Base-by-base conservation (phyloP, 2,888 invertebrate genomes). In the Yponomeuta cagnagella region DNA sequence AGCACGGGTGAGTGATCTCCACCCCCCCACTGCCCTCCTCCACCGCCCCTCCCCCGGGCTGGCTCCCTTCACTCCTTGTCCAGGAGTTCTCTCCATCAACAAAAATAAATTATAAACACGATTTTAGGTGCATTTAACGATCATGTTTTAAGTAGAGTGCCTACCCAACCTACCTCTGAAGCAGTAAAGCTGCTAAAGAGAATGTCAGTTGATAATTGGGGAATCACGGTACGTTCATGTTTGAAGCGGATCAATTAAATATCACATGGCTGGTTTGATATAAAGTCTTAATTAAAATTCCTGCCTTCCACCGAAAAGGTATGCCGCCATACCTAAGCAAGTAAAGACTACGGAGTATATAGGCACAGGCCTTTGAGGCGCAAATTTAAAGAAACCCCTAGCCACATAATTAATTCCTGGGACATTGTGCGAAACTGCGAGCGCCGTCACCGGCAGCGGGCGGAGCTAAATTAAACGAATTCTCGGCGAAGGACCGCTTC, bases 1-100 rank as follows among this genome's bases (percentile, higher is more conserved):
- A 91, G 87, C 90, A 93, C 88, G 93, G 93, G 86, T 90, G 93
- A 93, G 89, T 91, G 93, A 92, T 92, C 93, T 84, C 86, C 84
- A 77, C 85, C 82, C 81, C 23, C 74, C 83, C 83, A 74, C 77
- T 70, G 73, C 77, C 77, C 77, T 74, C 75, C 73, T 75, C 52
- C 15, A 58, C 52, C 52, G 5, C 12, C 65, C 65, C 33, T 23
- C 65, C 12, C 10, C 31, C 65, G 65, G 30, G 31, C 65, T 33
- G 31, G 63, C 63, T 30, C 63, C 12, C 31, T 30, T 33, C 31
- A 37, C 67, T 37, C 67, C 67, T 37, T 37, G 67, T 37, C 67
- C 43, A 37, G 67, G 67, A 37, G 77, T 75, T 74, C 82, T 82
- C 82, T 86, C 84, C 84, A 88, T 88, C 86, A 85, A 86, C 86